Evolutionary conservation across 2,888 invertebrate genomes (phyloP).

Genomic region (Tetramorium bicarinatum): DNA sequence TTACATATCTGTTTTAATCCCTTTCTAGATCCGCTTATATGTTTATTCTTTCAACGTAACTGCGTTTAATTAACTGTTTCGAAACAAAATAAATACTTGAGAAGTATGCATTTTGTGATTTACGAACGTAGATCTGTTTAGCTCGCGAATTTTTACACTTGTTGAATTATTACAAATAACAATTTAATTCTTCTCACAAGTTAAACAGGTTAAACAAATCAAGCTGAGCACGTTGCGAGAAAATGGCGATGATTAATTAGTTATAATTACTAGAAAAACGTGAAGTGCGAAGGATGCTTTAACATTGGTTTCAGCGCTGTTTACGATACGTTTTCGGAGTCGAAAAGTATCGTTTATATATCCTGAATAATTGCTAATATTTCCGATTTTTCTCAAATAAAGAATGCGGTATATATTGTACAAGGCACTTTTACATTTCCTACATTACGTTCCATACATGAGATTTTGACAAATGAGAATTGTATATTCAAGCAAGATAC

Average conservation of each 20-base stretch:
- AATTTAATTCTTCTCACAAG: slow-evolving; percentile 11
- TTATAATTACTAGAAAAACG: background rate
- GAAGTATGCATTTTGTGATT: background rate
- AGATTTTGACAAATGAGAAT: no score
- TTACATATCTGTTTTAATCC: background rate
- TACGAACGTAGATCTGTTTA: background rate
- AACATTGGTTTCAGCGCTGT: no score
- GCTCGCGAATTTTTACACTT: background rate
- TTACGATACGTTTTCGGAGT: background rate
- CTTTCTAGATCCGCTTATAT: background rate
- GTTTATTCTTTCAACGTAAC: background rate
- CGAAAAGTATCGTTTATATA: background rate
- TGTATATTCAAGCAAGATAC: no score
- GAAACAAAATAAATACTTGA: background rate
- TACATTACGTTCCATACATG: background rate
- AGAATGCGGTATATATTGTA: no score
- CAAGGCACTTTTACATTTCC: background rate
- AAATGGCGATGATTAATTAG: background rate
- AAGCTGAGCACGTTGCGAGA: background rate
- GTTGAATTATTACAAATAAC: background rate
- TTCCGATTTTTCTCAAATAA: background rate
- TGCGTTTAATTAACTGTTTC: background rate
- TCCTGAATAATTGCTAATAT: background rate
- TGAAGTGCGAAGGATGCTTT: background rate
- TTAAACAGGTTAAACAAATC: background rate